Evolutionary conservation across 1,140 invertebrate genomes (phyloP), one percentile per base, ranked within the genome.

Genomic region (Heliconius congener): DNA sequence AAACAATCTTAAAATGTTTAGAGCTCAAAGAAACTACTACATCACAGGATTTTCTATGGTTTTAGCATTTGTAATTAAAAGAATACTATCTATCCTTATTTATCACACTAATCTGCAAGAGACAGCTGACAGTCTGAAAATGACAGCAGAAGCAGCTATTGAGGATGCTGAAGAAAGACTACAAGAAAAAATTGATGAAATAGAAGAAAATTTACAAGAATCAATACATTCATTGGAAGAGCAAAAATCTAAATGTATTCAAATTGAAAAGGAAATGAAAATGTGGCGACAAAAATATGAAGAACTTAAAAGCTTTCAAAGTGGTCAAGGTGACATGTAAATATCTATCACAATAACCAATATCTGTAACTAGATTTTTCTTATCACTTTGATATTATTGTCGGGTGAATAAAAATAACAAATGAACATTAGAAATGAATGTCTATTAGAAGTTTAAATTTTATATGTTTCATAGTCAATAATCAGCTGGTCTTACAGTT

Each of bases 141-240:
- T 66, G 60, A 66, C 60, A 27, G 60, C 27, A 66, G 60, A 66
- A 66, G 60, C 60, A 27, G 60, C 60, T 30, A 66, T 27, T 30
- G 27, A 27, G 4, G 60, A 66, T 30, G 60, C 60, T 30, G 60
- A 66, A 66, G 27, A 66, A 27, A 1, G 13, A 30, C 60, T 66
- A 66, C 23, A 66, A 66, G 23, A 30, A 30, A 30, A 66, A 66
- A 66, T 66, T 4, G 27, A 66, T 66, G 60, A 66, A n/a, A 27
- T 66, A 27, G 23, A 66, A 30, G 23, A 16, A 27, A 66, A 66
- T 30, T 66, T 66, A 66, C 60, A 66, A 30, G 23, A 66, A 66
- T 66, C 27, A 5, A 30, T 66, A 66, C 9, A 1, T 66, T 66
- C 60, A 27, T 66, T 66, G 27, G 23, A 66, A 66, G 60, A 30